Conservation (phyloP, 2,888 invertebrate species). For the Dione vanillae region DNA sequence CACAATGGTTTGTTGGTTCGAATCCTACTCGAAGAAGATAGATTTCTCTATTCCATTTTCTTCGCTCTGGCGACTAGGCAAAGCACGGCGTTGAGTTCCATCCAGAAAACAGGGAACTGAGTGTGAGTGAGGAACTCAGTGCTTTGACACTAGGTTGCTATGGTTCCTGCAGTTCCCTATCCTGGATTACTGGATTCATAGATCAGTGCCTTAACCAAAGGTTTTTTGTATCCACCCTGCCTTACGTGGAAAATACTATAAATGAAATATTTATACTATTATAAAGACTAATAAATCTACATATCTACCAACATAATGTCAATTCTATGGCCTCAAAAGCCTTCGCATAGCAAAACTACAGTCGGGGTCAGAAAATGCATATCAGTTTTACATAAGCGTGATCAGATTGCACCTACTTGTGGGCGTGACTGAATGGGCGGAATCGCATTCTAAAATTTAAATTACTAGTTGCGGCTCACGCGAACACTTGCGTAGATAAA, state of each 20-base stretch:
- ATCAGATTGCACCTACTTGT: conserved; percentile 72
- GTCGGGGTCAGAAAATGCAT: conserved; percentile 66
- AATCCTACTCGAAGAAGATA: too few relatives aligned
- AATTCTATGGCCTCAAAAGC: conserved; percentile 35
- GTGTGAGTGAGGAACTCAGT: too few relatives aligned
- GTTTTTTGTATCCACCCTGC: not conserved
- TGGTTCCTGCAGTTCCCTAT: too few relatives aligned
- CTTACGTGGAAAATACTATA: too few relatives aligned
- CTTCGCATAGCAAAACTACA: conserved; percentile 50
- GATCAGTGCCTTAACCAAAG: not conserved
- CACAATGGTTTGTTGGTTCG: too few relatives aligned
- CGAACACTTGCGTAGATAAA: conserved; percentile 66
- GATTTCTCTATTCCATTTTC: too few relatives aligned
- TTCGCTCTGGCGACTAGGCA: too few relatives aligned
- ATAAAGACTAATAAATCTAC: not conserved
- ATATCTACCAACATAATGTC: not conserved
- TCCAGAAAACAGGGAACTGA: too few relatives aligned
- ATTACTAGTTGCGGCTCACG: conserved; percentile 72
- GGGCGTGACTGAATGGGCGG: conserved; percentile 72
- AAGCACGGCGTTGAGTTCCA: too few relatives aligned
- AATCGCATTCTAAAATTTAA: conserved; percentile 74
- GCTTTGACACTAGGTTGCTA: too few relatives aligned
- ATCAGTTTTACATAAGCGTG: conserved; percentile 71
- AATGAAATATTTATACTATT: not conserved
- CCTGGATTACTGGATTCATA: too few relatives aligned